Evolutionary conservation across 2,888 invertebrate genomes (phyloP).

Genomic region (Caradrina kadenii): DNA sequence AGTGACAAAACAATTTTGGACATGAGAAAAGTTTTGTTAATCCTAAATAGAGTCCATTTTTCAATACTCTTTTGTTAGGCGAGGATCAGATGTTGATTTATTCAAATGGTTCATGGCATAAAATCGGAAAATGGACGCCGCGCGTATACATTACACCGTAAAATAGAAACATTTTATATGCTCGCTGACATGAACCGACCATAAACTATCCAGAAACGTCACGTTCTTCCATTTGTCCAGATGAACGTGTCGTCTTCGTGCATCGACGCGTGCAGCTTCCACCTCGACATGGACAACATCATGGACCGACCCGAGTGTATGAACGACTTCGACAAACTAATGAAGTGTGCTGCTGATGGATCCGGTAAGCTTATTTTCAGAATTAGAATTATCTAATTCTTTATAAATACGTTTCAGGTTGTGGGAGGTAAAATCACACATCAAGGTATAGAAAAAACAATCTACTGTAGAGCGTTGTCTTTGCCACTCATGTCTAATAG

Average conservation of each 20-base stretch:
- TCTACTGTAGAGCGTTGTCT: no score
- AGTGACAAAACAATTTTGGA: no score
- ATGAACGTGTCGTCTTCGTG: slow-evolving; percentile 94
- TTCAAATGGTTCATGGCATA: not conserved
- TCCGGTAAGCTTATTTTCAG: slow-evolving; percentile 85
- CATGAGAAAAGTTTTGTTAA: not conserved
- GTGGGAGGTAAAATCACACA: no score
- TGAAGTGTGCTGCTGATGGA: slow-evolving; percentile 96
- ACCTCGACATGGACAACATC: slow-evolving; percentile 95
- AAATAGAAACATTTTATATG: not conserved
- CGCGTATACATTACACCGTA: not conserved
- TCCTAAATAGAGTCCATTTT: not conserved
- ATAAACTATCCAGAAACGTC: not conserved
- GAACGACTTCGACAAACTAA: slow-evolving; percentile 95
- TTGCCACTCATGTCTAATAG: no score
- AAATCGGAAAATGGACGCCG: no score
- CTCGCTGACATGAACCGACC: not conserved
- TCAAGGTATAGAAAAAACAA: no score
- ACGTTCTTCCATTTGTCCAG: slow-evolving; percentile 61
- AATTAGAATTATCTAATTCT: not conserved
- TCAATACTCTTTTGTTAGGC: not conserved
- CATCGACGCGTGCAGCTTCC: slow-evolving; percentile 96
- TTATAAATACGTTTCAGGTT: no score
- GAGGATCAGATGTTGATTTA: not conserved
- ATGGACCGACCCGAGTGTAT: slow-evolving; percentile 95